Percentiles rank a stretch among this genome's conserved stretches.
Conservation (phyloP, 2,888 invertebrate genomes). For the Zeuzera pyrina region DNA sequence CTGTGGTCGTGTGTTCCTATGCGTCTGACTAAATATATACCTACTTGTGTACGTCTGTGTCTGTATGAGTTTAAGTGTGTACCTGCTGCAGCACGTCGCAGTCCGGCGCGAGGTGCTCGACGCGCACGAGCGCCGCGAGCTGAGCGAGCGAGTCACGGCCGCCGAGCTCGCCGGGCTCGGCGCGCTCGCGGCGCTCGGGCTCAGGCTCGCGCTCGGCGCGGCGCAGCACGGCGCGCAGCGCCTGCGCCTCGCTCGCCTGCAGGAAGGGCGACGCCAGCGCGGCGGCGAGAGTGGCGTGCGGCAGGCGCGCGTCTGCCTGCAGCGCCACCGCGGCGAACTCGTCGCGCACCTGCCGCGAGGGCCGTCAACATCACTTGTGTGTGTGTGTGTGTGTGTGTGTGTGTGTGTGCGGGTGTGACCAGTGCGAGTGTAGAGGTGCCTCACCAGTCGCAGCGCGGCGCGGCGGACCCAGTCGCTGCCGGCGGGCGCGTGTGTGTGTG, state of each 20-base stretch:
- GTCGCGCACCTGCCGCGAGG: slow-evolving; percentile 92
- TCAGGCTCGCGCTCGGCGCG: slow-evolving; percentile 30
- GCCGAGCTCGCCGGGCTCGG: slow-evolving; percentile 84
- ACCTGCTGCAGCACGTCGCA: slow-evolving; percentile 84
- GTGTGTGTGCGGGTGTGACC: too few relatives aligned
- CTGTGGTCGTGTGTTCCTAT: too few relatives aligned
- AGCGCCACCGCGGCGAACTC: slow-evolving; percentile 88
- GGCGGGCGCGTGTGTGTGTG: too few relatives aligned
- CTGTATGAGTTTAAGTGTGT: too few relatives aligned
- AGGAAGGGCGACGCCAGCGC: slow-evolving; percentile 78
- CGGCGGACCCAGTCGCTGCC: too few relatives aligned
- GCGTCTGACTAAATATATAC: too few relatives aligned
- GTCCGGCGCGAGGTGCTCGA: slow-evolving; percentile 92
- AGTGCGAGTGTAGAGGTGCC: too few relatives aligned
- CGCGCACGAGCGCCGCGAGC: slow-evolving; percentile 86
- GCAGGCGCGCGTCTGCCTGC: slow-evolving; percentile 81
- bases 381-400: too few relatives aligned
- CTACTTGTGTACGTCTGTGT: too few relatives aligned
- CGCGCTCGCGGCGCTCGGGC: neutral
- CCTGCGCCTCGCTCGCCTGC: slow-evolving; percentile 91
- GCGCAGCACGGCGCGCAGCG: slow-evolving; percentile 76
- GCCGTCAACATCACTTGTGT: too few relatives aligned
- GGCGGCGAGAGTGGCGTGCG: slow-evolving; percentile 78
- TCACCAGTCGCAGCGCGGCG: too few relatives aligned
- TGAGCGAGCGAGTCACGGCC: slow-evolving; percentile 88